Evolutionary conservation across 1,140 invertebrate species (phyloP).

Genomic region (Periplaneta americana): DNA sequence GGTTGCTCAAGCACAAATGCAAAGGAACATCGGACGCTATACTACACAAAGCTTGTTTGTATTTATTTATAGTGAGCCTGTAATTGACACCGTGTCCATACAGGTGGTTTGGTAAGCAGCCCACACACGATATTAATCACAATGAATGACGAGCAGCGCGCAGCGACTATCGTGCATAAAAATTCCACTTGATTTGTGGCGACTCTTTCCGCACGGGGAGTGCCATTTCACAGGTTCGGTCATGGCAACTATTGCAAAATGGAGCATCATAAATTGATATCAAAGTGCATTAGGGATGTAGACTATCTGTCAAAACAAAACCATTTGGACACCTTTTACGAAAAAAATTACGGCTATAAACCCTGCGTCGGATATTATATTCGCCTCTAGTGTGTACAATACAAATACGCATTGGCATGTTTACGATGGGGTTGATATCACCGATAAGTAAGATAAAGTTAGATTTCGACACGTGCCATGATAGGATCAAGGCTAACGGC

Average conservation of each 20-base stretch:
- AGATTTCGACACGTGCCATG: no score
- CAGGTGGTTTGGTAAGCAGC: neutral
- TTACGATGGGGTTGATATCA: no score
- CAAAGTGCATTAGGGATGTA: neutral
- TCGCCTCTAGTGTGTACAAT: neutral
- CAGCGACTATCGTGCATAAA: neutral
- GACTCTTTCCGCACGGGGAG: neutral
- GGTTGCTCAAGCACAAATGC: no score
- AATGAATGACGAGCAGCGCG: neutral
- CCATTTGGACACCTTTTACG: neutral
- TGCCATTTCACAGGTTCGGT: neutral
- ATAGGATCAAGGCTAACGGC: no score
- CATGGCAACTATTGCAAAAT: neutral
- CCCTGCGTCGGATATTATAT: neutral
- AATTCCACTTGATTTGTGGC: neutral
- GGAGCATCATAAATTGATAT: neutral
- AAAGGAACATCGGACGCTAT: no score
- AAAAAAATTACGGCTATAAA: neutral
- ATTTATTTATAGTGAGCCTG: no score
- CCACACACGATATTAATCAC: neutral
- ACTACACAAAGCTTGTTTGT: no score
- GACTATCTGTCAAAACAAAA: neutral
- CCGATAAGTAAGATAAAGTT: no score
- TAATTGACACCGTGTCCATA: neutral
- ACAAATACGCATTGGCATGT: neutral